A percentile compares a stretch with the other conserved stretches of the same genome.
These are phyloP conservation scores for Erethizon dorsatum DNA, from an alignment of 2,797 vertebrate species.

Conservation along the genomic window DNA sequence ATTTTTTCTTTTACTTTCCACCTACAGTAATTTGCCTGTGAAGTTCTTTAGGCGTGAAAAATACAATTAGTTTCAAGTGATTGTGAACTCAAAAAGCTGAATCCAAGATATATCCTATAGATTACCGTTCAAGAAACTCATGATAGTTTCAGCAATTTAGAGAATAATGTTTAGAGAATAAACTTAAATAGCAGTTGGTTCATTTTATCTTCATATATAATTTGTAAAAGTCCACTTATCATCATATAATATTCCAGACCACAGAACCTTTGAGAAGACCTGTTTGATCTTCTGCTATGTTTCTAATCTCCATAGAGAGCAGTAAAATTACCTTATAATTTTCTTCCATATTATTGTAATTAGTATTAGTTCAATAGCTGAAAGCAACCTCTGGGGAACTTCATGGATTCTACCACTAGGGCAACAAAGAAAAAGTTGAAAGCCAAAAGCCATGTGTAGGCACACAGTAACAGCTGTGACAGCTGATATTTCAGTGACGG, in stretches of 20 bases:
- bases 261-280: not conserved
- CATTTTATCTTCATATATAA: not conserved
- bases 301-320: not conserved
- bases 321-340: not conserved
- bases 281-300: not conserved
- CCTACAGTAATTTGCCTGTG: not conserved
- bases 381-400: not conserved
- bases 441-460: not conserved
- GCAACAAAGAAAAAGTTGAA: not conserved
- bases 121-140: not conserved
- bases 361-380: not conserved
- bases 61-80: not conserved
- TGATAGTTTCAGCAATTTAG: not conserved
- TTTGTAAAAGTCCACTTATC: not conserved
- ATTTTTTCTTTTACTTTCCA: not conserved
- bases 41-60: slow-evolving; percentile 32
- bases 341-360: not conserved
- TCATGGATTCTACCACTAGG: not conserved
- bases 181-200: not conserved
- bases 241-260: not conserved
- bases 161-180: not conserved
- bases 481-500: not conserved
- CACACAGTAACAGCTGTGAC: no score
- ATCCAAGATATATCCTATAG: not conserved
- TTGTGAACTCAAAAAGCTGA: not conserved